Conservation (phyloP, 2,113 vertebrate genomes). For the Bos indicus region DNA sequence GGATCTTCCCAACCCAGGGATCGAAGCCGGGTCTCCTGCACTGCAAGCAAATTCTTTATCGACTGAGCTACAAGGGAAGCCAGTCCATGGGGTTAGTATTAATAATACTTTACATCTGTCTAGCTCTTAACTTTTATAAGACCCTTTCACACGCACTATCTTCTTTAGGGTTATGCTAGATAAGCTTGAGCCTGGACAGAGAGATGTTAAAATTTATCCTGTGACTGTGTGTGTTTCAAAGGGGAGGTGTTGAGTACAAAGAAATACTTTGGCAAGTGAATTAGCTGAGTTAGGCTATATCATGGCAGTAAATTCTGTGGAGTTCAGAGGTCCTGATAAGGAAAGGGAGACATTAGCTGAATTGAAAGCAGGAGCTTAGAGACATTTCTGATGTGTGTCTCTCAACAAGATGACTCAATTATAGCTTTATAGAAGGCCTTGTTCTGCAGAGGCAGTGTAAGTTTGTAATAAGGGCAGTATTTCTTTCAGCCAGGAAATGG, state of each 20-base stretch:
- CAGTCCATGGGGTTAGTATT: background rate
- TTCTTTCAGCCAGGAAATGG: slow-evolving; percentile 36
- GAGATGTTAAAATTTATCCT: slow-evolving; percentile 28
- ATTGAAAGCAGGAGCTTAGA: slow-evolving; percentile 14
- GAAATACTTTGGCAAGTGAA: slow-evolving; percentile 8
- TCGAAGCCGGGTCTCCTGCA: too few species aligned
- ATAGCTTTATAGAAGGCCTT: slow-evolving; percentile 26
- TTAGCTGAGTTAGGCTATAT: slow-evolving; percentile 29
- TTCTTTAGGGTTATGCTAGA: background rate
- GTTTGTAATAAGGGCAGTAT: slow-evolving; percentile 3
- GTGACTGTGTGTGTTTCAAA: background rate
- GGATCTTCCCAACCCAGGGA: too few species aligned
- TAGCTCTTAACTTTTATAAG: slow-evolving; percentile 17
- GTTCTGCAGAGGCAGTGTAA: background rate
- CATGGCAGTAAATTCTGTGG: background rate
- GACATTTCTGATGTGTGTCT: background rate
- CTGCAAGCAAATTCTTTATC: too few species aligned
- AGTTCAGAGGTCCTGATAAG: background rate
- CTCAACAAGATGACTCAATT: background rate
- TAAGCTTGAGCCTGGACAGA: background rate
- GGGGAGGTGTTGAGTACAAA: background rate
- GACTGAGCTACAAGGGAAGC: too few species aligned
- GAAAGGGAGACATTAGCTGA: background rate
- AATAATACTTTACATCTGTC: slow-evolving; percentile 20
- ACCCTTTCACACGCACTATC: background rate